These are phyloP conservation scores for Gymnocephalus cernua DNA, from an alignment of 2,113 vertebrate species.

Conservation along the genomic window DNA sequence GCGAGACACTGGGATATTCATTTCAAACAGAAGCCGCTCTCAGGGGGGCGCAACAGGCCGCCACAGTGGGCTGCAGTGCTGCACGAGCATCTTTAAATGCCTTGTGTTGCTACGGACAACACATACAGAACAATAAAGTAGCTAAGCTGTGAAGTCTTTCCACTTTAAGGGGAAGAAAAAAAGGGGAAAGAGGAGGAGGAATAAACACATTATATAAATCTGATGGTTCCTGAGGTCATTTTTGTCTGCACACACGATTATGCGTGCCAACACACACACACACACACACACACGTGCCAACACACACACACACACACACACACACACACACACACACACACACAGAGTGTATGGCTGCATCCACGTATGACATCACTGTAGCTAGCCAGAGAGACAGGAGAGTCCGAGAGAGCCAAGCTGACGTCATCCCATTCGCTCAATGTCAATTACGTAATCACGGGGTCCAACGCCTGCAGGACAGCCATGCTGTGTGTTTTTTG, in stretches of 20 bases:
- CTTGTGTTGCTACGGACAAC: not conserved
- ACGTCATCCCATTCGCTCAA: conserved; percentile 79
- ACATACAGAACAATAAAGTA: conserved; percentile 30
- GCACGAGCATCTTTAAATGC: not conserved
- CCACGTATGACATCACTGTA: conserved; percentile 80
- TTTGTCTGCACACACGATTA: conserved; percentile 43
- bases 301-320: conserved; percentile 32
- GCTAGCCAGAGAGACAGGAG: conserved; percentile 69
- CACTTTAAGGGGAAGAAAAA: conserved; percentile 20
- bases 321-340: conserved; percentile 29
- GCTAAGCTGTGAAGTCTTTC: conserved; percentile 37
- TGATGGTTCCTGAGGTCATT: conserved; percentile 62
- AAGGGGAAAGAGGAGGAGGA: conserved; percentile 25
- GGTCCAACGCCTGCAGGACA: conserved; percentile 70
- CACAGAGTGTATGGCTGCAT: conserved; percentile 55
- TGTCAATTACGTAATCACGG: conserved; percentile 79
- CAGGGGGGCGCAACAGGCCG: not conserved
- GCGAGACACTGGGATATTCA: conserved; percentile 49
- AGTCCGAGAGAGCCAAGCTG: conserved; percentile 67
- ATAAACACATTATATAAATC: conserved; percentile 64
- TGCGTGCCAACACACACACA: conserved; percentile 43
- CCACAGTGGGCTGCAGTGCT: conserved; percentile 1
- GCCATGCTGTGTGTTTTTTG: conserved; percentile 20
- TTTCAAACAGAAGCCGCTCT: conserved; percentile 59
- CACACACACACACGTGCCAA: conserved; percentile 33